phyloP scores from a whole-genome alignment of 2,888 invertebrate genomes.

The Hemithea aestivaria region DNA sequence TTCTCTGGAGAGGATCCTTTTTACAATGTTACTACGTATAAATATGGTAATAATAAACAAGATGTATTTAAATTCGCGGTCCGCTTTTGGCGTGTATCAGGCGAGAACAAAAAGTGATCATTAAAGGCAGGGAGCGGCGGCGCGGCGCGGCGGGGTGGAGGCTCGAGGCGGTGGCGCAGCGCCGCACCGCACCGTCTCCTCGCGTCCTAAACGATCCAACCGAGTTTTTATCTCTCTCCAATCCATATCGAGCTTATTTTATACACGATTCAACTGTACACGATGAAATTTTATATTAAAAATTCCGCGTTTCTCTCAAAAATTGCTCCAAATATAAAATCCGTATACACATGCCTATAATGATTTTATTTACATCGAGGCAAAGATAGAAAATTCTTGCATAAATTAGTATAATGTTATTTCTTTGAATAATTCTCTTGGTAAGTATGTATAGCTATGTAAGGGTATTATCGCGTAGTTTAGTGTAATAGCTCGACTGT shows the following conservation, averaged over 20 bases:
- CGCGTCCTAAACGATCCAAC: constrained; percentile 62
- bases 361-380: constrained; percentile 26
- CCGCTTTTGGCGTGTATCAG: constrained; percentile 41
- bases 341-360: constrained; percentile 22
- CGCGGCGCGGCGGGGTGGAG: constrained; percentile 64
- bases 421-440: constrained; percentile 22
- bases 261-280: too few relatives aligned
- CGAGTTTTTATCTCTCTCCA: constrained; percentile 70
- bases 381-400: constrained; percentile 29
- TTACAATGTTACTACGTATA: constrained; percentile 5
- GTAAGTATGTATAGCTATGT: constrained; percentile 21
- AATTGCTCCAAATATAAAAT: constrained; percentile 24
- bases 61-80: constrained; percentile 28
- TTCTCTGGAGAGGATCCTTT: constrained; percentile 3
- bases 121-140: constrained; percentile 72
- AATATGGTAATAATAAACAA: constrained; percentile 12
- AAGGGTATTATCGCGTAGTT: constrained; percentile 23
- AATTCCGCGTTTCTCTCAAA: constrained; percentile 20
- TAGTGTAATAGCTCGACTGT: constrained; percentile 12
- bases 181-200: constrained; percentile 35
- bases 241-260: constrained; percentile 65
- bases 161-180: constrained; percentile 44
- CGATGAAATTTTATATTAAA: constrained; percentile 34
- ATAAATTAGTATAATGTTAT: constrained; percentile 31
- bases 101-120: constrained; percentile 70